A percentile compares a stretch with the other conserved stretches of the same genome.
phyloP scores from a whole-genome alignment of 2,113 vertebrate species.

The Procavia capensis region DNA sequence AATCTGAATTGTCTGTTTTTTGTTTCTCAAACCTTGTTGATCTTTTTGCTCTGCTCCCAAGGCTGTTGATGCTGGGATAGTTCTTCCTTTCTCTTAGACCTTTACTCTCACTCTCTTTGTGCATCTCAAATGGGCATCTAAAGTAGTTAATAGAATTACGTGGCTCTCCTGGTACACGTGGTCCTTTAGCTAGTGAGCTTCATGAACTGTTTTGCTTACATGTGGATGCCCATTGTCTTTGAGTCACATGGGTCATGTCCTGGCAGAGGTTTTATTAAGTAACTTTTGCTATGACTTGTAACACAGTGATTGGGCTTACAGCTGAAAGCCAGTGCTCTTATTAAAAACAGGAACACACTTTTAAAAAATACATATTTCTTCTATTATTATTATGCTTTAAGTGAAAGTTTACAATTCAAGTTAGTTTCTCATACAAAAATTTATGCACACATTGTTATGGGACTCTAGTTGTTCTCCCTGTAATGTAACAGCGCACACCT shows the following conservation, averaged over 20 bases:
- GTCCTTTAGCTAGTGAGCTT: background rate
- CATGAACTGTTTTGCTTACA: background rate
- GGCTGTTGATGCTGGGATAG: background rate
- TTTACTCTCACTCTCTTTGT: background rate
- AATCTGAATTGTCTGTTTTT: background rate
- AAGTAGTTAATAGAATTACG: background rate
- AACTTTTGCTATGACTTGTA: background rate
- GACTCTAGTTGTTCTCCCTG: too few species aligned
- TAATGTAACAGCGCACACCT: too few species aligned
- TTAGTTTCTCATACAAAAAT: too few species aligned
- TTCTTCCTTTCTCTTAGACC: background rate
- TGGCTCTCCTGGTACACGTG: background rate
- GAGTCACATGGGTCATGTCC: background rate
- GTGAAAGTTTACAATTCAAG: too few species aligned
- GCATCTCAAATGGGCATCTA: background rate
- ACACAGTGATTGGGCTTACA: background rate
- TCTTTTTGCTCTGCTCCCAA: background rate
- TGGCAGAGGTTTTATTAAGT: background rate
- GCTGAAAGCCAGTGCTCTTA: background rate
- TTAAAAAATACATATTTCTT: too few species aligned
- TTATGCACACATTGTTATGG: too few species aligned
- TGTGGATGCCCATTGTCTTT: background rate
- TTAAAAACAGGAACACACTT: too few species aligned
- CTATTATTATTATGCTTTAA: too few species aligned
- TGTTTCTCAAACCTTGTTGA: background rate